These are phyloP conservation scores for Anoplius nigerrimus DNA, from an alignment of 2,888 invertebrate species.

Conservation along the genomic window DNA sequence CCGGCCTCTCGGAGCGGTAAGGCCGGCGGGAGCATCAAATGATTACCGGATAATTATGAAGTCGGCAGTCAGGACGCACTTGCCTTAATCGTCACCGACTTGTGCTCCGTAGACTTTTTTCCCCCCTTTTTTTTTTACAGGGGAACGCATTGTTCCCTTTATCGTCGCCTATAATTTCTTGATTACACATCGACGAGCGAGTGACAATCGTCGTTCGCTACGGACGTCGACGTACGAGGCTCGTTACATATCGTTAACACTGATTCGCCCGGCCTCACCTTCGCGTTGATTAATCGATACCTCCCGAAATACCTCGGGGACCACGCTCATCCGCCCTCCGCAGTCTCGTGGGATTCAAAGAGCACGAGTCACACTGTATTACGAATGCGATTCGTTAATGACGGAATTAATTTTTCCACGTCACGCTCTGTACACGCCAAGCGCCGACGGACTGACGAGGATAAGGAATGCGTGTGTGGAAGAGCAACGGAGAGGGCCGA, in stretches of 20 bases:
- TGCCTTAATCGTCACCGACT: too few species aligned
- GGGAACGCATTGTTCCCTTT: too few species aligned
- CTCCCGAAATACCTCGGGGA: conserved; percentile 50
- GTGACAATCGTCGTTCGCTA: neutral
- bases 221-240: conserved; percentile 19
- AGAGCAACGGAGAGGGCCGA: conserved; percentile 27
- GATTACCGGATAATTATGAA: too few species aligned
- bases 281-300: conserved; percentile 52
- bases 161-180: too few species aligned
- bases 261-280: conserved; percentile 45
- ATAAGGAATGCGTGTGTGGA: conserved; percentile 23
- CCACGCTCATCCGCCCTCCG: conserved; percentile 45
- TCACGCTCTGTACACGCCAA: conserved; percentile 47
- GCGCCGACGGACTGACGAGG: conserved; percentile 24
- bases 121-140: too few species aligned
- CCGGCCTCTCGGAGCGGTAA: too few species aligned
- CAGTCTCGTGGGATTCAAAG: conserved; percentile 48
- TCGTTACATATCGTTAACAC: conserved; percentile 22
- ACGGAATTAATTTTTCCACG: conserved; percentile 66
- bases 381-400: conserved; percentile 59
- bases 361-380: conserved; percentile 46
- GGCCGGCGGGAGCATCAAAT: too few species aligned
- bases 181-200: too few species aligned
- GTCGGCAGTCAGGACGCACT: too few species aligned
- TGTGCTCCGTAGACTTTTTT: too few species aligned